These are phyloP conservation scores for Cetoscarus ocellatus DNA, from an alignment of 2,797 vertebrate species.

Conservation along the genomic window DNA sequence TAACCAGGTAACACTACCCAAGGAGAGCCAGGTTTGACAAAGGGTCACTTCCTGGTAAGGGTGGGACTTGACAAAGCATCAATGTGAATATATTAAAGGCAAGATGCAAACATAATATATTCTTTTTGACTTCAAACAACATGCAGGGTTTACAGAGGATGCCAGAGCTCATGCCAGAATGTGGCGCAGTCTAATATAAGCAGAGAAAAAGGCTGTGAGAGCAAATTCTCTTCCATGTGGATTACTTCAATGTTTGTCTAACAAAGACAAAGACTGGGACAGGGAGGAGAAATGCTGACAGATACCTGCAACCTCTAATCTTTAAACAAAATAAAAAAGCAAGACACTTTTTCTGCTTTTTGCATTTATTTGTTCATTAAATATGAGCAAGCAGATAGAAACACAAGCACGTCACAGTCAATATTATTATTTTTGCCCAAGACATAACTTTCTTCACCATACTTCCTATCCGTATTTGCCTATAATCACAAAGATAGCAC, in stretches of 20 bases:
- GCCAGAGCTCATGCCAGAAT: conserved; percentile 77
- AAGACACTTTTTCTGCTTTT: conserved; percentile 86
- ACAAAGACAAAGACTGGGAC: conserved; percentile 65
- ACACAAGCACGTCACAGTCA: conserved; percentile 96
- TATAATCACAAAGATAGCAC: conserved; percentile 87
- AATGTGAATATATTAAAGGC: conserved; percentile 75
- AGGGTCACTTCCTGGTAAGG: no score
- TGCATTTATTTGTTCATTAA: conserved; percentile 96
- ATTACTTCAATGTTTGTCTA: conserved; percentile 59
- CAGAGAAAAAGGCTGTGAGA: conserved; percentile 63
- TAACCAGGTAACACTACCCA: no score
- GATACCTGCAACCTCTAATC: conserved; percentile 75
- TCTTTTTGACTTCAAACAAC: conserved; percentile 66
- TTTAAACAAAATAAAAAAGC: conserved; percentile 80
- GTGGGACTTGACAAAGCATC: no score
- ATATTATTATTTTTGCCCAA: conserved; percentile 81
- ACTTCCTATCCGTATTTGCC: conserved; percentile 74
- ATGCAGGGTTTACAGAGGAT: conserved; percentile 70
- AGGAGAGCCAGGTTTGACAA: no score
- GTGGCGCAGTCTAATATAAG: conserved; percentile 59
- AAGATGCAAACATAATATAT: conserved; percentile 79
- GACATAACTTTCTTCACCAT: conserved; percentile 85
- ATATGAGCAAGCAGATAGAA: conserved; percentile 94
- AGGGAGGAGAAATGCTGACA: conserved; percentile 52
- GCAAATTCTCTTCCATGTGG: conserved; percentile 87